A percentile compares a stretch with the other conserved stretches of the same genome.
Evolutionary conservation across 2,888 invertebrate genomes (phyloP).

Genomic region (Marronus borbonicus): DNA sequence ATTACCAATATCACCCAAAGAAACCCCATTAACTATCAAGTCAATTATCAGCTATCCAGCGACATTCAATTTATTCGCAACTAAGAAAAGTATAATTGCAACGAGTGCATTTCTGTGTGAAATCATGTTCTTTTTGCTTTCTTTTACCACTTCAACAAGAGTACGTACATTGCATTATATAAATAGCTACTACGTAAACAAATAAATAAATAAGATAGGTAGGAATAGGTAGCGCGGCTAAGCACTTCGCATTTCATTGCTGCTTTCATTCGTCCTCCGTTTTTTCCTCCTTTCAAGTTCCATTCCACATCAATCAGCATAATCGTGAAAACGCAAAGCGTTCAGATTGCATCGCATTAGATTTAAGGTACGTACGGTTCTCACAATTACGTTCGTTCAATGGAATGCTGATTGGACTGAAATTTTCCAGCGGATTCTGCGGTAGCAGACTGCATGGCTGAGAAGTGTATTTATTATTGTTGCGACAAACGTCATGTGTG

Average conservation of each 20-base stretch:
- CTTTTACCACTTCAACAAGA: no score
- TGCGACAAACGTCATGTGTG: not conserved
- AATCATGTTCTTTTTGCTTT: no score
- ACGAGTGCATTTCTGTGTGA: not conserved
- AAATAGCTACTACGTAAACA: no score
- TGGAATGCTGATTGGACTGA: constrained; percentile 43
- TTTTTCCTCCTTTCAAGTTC: constrained; percentile 6
- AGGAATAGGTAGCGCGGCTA: no score
- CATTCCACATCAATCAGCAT: constrained; percentile 23
- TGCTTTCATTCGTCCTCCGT: not conserved
- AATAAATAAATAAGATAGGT: no score
- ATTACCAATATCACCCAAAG: not conserved
- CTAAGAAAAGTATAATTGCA: not conserved
- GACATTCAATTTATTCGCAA: constrained; percentile 5
- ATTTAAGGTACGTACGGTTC: not conserved
- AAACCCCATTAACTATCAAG: not conserved
- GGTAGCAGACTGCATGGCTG: constrained; percentile 32
- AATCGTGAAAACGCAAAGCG: not conserved
- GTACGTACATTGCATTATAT: no score
- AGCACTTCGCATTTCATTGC: no score
- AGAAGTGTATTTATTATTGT: constrained; percentile 35
- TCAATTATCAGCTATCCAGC: not conserved
- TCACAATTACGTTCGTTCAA: constrained; percentile 32
- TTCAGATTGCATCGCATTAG: constrained; percentile 23
- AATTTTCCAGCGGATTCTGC: constrained; percentile 32